phyloP scores from a whole-genome alignment of 2,797 vertebrate species.

The Microhierax caerulescens region DNA sequence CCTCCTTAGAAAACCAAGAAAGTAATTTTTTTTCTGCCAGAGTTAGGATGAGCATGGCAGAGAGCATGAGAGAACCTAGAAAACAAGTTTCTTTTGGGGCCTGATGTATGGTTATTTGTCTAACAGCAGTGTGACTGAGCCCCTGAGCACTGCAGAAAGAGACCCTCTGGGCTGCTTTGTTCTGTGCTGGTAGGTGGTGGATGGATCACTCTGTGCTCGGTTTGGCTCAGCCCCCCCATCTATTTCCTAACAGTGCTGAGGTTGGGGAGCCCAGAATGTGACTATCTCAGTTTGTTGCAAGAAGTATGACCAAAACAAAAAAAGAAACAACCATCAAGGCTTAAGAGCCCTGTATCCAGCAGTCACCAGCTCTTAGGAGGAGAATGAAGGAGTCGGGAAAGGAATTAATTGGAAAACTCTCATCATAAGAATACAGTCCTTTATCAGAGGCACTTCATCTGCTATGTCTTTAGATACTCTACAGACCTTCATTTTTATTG shows the following conservation, averaged over 20 bases:
- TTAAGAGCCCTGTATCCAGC: background rate
- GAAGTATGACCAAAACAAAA: background rate
- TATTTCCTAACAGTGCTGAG: background rate
- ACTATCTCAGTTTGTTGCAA: background rate
- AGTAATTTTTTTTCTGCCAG: background rate
- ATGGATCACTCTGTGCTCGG: accelerated
- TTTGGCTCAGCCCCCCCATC: no score
- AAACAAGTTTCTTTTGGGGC: background rate
- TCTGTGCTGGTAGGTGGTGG: background rate
- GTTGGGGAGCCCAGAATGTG: background rate
- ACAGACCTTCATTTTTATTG: background rate
- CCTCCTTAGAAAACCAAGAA: background rate
- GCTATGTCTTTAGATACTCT: background rate
- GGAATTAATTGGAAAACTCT: background rate
- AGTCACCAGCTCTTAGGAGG: background rate
- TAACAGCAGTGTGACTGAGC: background rate
- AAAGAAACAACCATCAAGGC: background rate
- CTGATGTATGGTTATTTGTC: background rate
- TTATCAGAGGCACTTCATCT: background rate
- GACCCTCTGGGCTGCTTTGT: background rate
- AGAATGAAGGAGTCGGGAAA: background rate
- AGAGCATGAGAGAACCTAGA: background rate
- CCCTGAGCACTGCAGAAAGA: background rate
- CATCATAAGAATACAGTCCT: background rate
- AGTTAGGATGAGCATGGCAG: background rate